Evolutionary conservation across 2,888 invertebrate genomes (phyloP).

Genomic region (Mythimna pallens): DNA sequence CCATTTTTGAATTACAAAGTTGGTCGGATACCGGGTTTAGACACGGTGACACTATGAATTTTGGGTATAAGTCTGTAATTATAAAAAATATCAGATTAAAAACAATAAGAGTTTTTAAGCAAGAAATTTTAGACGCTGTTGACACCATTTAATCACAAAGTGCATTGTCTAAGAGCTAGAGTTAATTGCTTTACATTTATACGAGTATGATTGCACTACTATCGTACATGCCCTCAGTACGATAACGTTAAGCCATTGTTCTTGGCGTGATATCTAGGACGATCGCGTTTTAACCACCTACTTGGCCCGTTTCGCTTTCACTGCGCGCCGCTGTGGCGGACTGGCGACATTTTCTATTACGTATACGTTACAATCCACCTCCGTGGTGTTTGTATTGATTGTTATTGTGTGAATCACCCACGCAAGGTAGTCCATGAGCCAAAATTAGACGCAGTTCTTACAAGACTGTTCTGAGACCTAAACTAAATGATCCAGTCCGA

Average conservation of each 20-base stretch:
- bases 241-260: conserved; percentile 58
- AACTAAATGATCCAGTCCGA: neutral
- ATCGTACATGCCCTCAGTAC: conserved; percentile 36
- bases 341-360: conserved; percentile 57
- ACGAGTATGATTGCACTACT: conserved; percentile 30
- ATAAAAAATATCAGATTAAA: no score
- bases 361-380: conserved; percentile 50
- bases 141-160: conserved; percentile 13
- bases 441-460: conserved; percentile 38
- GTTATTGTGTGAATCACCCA: conserved; percentile 52
- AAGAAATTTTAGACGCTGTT: neutral
- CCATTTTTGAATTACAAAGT: conserved; percentile 11
- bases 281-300: conserved; percentile 45
- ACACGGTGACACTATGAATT: neutral
- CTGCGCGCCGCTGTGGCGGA: conserved; percentile 39
- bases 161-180: conserved; percentile 19
- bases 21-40: neutral
- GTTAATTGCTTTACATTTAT: conserved; percentile 25
- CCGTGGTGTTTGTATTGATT: conserved; percentile 50
- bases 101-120: neutral
- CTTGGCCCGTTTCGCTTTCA: conserved; percentile 62
- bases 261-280: conserved; percentile 59
- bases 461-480: conserved; percentile 16
- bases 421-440: conserved; percentile 36
- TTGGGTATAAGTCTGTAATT: neutral